Evolutionary conservation across 2,797 vertebrate genomes (phyloP).

Genomic region (Cephalopachus bancanus): DNA sequence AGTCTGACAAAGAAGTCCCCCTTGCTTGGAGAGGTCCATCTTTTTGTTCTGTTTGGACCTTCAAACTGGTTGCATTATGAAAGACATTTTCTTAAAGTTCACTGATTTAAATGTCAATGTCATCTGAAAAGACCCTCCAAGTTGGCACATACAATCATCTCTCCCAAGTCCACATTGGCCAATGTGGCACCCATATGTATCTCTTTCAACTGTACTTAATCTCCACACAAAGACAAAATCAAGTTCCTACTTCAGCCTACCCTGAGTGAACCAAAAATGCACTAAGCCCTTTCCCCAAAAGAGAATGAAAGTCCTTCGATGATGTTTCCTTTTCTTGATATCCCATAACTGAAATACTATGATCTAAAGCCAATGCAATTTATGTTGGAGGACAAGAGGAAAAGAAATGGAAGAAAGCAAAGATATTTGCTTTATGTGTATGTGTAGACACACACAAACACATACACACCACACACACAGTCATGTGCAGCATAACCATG

Average conservation of each 20-base stretch:
- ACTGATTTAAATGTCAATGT: neutral
- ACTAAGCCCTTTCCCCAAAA: neutral
- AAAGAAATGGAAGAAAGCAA: neutral
- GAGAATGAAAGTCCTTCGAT: neutral
- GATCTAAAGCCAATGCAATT: neutral
- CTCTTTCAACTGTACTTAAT: neutral
- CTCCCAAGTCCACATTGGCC: neutral
- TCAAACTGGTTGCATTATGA: neutral
- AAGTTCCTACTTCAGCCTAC: neutral
- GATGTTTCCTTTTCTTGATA: neutral
- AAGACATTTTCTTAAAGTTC: neutral
- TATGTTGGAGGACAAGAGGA: neutral
- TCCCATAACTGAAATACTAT: neutral
- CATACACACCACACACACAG: neutral
- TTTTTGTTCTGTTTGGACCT: neutral
- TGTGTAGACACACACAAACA: no score
- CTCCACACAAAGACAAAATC: neutral
- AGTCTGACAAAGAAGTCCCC: neutral
- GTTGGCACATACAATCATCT: neutral
- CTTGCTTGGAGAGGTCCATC: neutral
- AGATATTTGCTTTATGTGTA: neutral
- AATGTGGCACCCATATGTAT: neutral
- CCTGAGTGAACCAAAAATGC: neutral
- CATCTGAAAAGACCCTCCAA: neutral
- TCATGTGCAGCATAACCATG: neutral